Evolutionary conservation across 2,113 vertebrate species (phyloP).

Genomic region (Plecotus auritus): DNA sequence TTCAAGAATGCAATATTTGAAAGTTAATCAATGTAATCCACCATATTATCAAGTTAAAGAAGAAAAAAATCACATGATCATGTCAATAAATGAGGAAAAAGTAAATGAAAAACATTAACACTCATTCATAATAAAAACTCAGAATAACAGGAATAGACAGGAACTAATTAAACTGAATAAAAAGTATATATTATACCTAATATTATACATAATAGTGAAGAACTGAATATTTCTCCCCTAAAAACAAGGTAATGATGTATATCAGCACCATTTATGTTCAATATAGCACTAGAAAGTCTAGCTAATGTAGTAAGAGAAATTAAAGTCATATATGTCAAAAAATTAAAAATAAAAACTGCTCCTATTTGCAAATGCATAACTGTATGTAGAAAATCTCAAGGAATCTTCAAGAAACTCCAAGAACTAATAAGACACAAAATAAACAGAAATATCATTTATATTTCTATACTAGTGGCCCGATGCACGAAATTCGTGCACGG

Average conservation of each 20-base stretch:
- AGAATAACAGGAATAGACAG: background rate
- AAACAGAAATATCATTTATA: background rate
- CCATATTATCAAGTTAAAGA: background rate
- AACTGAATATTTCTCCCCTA: no score
- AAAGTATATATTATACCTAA: background rate
- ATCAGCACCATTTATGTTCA: background rate
- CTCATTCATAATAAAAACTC: background rate
- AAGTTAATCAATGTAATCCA: background rate
- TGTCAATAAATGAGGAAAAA: background rate
- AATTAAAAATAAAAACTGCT: background rate
- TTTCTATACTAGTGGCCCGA: no score
- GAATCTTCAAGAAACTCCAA: background rate
- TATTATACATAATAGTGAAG: background rate
- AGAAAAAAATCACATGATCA: background rate
- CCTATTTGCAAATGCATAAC: background rate
- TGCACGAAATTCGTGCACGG: no score
- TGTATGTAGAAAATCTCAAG: no score
- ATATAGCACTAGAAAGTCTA: background rate
- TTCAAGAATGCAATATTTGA: no score
- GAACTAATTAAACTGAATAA: background rate
- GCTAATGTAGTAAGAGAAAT: background rate
- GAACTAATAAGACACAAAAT: background rate
- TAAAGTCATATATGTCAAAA: background rate
- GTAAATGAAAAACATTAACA: background rate
- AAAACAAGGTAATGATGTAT: background rate